A percentile compares a stretch with the other conserved stretches of the same genome.
Conservation (phyloP, 2,888 invertebrate genomes). For the Thymelicus acteon region DNA sequence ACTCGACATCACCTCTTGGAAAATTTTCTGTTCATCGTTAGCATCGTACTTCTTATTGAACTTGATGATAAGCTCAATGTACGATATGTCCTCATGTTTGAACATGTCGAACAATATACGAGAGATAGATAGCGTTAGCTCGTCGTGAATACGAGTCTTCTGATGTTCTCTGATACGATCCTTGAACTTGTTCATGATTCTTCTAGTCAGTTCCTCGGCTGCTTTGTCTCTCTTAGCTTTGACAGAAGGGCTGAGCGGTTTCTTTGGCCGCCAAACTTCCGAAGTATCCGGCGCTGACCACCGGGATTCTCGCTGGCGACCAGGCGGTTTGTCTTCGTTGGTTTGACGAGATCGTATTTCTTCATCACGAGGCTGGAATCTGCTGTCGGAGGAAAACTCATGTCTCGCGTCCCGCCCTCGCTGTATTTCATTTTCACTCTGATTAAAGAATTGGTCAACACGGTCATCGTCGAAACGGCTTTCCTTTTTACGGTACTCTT, state of each 20-base stretch:
- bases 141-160: constrained; percentile 54
- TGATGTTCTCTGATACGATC: constrained; percentile 51
- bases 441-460: constrained; percentile 41
- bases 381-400: constrained; percentile 18
- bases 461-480: constrained; percentile 45
- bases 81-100: constrained; percentile 64
- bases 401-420: constrained; percentile 12
- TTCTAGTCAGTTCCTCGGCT: constrained; percentile 58
- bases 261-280: constrained; percentile 21
- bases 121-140: constrained; percentile 53
- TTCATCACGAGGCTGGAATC: constrained; percentile 18
- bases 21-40: constrained; percentile 61
- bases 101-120: constrained; percentile 64
- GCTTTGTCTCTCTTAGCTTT: constrained; percentile 66
- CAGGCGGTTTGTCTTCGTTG: constrained; percentile 12
- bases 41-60: constrained; percentile 61
- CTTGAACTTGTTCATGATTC: constrained; percentile 59
- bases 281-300: constrained; percentile 18
- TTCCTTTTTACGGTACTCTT: constrained; percentile 56
- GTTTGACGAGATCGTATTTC: background rate
- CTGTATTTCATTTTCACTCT: constrained; percentile 14
- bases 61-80: constrained; percentile 68
- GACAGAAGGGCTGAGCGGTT: constrained; percentile 32
- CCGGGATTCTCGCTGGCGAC: constrained; percentile 18
- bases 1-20: constrained; percentile 59